Conservation (phyloP, 2,113 vertebrate species). For the Formicarius rufipectus region DNA sequence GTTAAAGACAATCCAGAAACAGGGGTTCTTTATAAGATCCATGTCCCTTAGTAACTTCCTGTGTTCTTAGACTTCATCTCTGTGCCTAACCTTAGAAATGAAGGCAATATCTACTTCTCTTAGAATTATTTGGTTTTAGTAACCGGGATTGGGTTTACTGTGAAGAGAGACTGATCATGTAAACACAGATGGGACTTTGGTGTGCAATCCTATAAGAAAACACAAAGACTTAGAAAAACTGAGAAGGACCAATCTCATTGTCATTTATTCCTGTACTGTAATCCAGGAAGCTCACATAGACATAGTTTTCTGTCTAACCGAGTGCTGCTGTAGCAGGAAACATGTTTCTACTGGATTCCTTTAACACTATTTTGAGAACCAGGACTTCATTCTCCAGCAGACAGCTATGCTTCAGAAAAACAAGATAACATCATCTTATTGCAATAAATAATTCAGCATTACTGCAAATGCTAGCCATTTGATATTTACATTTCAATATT, state of each 20-base stretch:
- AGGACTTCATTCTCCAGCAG: neutral
- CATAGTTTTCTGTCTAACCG: neutral
- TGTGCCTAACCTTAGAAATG: neutral
- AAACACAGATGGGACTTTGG: neutral
- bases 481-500: neutral
- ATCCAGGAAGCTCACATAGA: fast-evolving
- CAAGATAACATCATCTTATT: neutral
- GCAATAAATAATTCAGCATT: neutral
- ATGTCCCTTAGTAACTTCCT: neutral
- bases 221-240: neutral
- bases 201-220: neutral
- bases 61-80: neutral
- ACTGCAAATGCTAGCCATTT: neutral
- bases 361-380: neutral
- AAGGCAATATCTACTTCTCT: neutral
- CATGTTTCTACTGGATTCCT: neutral
- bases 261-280: neutral
- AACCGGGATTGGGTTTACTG: neutral
- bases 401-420: neutral
- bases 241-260: neutral
- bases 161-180: neutral
- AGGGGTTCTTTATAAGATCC: neutral
- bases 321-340: neutral
- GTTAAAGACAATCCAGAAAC: neutral
- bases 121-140: neutral